These are phyloP conservation scores for Aproaerema taeniolella DNA, from an alignment of 2,888 invertebrate genomes.

Conservation along the genomic window DNA sequence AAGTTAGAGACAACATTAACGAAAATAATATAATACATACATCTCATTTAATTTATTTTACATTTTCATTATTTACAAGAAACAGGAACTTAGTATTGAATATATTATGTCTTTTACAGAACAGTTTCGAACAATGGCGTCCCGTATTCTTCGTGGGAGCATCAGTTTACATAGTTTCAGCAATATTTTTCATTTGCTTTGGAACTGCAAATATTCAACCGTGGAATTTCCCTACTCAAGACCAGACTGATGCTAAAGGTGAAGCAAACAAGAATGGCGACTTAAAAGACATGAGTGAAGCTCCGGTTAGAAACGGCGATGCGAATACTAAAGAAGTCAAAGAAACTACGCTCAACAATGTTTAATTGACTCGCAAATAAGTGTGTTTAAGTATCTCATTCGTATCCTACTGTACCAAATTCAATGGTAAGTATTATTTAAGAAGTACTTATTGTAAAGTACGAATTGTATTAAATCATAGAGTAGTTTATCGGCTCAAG, in stretches of 20 bases:
- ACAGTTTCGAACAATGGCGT: conserved; percentile 84
- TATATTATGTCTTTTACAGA: conserved; percentile 75
- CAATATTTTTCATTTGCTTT: conserved; percentile 82
- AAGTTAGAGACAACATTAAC: too few relatives aligned
- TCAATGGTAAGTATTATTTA: too few relatives aligned
- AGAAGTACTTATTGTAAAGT: neutral
- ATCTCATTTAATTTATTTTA: too few relatives aligned
- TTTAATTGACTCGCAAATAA: too few relatives aligned
- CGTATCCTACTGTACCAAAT: too few relatives aligned
- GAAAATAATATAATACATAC: too few relatives aligned
- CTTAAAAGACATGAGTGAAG: conserved; percentile 38
- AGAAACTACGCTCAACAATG: conserved; percentile 51
- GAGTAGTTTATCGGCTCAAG: neutral
- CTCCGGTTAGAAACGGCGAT: conserved; percentile 34
- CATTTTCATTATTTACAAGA: too few relatives aligned
- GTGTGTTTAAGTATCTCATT: too few relatives aligned
- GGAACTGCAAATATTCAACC: conserved; percentile 83
- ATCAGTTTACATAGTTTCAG: conserved; percentile 82
- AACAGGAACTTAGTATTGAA: too few relatives aligned
- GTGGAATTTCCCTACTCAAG: conserved; percentile 78
- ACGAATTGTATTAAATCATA: too few relatives aligned
- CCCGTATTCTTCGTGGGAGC: conserved; percentile 85
- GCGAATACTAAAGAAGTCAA: conserved; percentile 46
- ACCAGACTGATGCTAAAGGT: conserved; percentile 28
- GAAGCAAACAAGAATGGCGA: conserved; percentile 36